Evolutionary conservation across 2,113 vertebrate genomes (phyloP).

Genomic region (Atractosteus spatula): DNA sequence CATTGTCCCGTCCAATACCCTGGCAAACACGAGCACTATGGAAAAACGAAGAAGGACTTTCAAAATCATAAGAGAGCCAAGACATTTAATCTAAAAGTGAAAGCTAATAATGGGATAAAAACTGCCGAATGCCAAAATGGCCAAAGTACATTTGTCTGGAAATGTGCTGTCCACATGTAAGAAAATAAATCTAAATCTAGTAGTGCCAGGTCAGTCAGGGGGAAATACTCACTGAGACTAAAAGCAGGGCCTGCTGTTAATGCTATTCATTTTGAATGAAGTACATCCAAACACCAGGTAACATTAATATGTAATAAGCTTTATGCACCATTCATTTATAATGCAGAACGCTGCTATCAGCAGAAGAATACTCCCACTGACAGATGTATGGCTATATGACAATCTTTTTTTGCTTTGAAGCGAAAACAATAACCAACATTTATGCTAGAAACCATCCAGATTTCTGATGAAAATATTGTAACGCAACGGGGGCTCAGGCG

Average conservation of each 20-base stretch:
- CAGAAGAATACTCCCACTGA: neutral
- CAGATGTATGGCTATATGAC: too few species aligned
- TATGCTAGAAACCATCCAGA: constrained; percentile 3
- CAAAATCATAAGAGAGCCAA: neutral
- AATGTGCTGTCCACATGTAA: constrained; percentile 21
- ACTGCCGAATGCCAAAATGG: constrained; percentile 38
- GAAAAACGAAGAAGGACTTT: constrained; percentile 8
- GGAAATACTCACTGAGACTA: constrained; percentile 9
- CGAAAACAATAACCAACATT: neutral
- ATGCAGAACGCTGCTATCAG: constrained; percentile 36
- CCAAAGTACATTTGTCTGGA: constrained; percentile 16
- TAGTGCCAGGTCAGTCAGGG: neutral
- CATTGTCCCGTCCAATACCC: too few species aligned
- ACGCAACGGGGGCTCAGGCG: too few species aligned
- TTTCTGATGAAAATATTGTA: too few species aligned
- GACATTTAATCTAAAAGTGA: neutral
- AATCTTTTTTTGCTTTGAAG: too few species aligned
- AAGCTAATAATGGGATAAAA: constrained; percentile 42
- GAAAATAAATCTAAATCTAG: constrained; percentile 10
- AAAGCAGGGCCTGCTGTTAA: constrained; percentile 17
- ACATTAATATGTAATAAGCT: constrained; percentile 55
- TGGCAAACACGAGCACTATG: too few species aligned
- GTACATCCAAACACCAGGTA: constrained; percentile 59
- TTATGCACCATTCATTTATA: constrained; percentile 46
- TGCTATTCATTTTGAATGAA: constrained; percentile 61